Base-by-base conservation (phyloP, 2,888 invertebrate species). In the Xanthorhoe spadicearia region DNA sequence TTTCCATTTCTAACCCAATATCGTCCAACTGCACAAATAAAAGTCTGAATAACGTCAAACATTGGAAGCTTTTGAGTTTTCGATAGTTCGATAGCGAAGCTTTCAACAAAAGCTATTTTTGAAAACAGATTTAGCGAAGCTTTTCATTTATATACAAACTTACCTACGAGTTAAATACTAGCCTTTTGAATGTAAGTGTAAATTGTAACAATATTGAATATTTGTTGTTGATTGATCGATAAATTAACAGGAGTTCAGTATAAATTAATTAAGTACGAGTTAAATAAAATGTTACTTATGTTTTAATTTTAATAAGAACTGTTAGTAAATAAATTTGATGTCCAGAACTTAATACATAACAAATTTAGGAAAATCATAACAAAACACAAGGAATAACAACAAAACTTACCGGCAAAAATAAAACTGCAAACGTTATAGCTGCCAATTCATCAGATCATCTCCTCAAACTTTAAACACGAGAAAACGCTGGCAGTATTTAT, bases 321-420 rank as follows among this genome's bases (percentile, higher is more conserved):
- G 23, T n/a, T n/a, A n/a, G n/a, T 23, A 23, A 23, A 23, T 23
- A 23, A 23, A 23, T 3, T 23, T 23, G 1, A 23, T 23, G 23
- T 23, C 23, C 4, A 23, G 23, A 23, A 23, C 23, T 23, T 23
- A 3, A 3, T 23, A 23, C 23, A 3, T 3, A 23, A 23, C 4
- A 23, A 1, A 13, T 10, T 8, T 13, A 43, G n/a, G n/a, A 50
- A 46, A 66, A 46, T 55, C 38, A 56, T 51, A 63, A 28, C 51
- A 57, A 13, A 48, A 60, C 35, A 56, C 6, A 32, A 18, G 38
- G 35, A 19, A 9, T 54, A 55, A 13, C 5, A 50, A 62, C 51
- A 72, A 73, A 81, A 80, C 86, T 85, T 77, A 86, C 86, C 86
- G 66, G 70, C 75, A 73, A 66, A 70, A 75, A 57, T 69, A 68